Evolutionary conservation across 2,888 invertebrate species (phyloP).

Genomic region (Oegoconia quadripuncta): DNA sequence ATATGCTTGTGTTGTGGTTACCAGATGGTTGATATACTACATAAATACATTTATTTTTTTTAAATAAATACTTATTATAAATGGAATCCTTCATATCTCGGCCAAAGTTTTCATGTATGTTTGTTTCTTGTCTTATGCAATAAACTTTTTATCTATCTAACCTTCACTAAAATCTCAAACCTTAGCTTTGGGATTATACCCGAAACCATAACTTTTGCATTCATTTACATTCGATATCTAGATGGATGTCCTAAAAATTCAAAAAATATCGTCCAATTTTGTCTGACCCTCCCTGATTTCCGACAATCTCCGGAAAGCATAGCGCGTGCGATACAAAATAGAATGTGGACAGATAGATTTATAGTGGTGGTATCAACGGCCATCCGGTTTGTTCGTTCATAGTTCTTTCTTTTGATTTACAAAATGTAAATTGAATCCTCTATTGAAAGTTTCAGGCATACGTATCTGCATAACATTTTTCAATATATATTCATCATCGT

Average conservation of each 20-base stretch:
- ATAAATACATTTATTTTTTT: too few species aligned
- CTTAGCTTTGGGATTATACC: neutral
- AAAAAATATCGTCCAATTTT: constrained; percentile 1
- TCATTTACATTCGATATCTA: constrained; percentile 10
- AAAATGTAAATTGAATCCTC: constrained; percentile 13
- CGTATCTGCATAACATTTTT: too few species aligned
- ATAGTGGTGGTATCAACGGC: constrained; percentile 11
- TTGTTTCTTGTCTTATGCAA: too few species aligned
- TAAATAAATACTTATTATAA: too few species aligned
- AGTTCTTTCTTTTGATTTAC: constrained; percentile 10
- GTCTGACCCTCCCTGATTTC: neutral
- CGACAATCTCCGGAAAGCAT: neutral
- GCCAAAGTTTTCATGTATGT: too few species aligned
- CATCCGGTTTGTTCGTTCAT: constrained; percentile 12
- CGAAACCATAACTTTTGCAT: neutral
- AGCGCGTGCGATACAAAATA: neutral
- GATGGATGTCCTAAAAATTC: constrained; percentile 11
- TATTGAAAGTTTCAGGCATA: constrained; percentile 1
- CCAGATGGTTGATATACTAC: too few species aligned
- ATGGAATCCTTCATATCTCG: too few species aligned
- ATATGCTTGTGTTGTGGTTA: too few species aligned
- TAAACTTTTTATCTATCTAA: neutral
- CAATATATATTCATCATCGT: too few species aligned
- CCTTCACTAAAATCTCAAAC: neutral
- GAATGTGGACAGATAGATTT: neutral